Conservation (phyloP, 2,797 vertebrate genomes). For the Megaceryle alcyon region DNA sequence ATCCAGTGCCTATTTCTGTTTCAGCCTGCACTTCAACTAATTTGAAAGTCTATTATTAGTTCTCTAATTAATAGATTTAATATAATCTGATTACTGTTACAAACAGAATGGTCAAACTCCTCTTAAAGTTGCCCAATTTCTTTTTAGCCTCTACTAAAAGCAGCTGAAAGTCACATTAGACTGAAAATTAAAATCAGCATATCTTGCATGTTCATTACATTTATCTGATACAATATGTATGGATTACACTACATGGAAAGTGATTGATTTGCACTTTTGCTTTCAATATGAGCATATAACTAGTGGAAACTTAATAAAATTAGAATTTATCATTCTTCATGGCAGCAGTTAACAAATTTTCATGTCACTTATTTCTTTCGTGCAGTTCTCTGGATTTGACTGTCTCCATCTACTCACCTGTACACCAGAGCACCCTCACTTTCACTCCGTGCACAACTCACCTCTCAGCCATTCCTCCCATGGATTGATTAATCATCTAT, state of each 20-base stretch:
- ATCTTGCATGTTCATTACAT: background rate
- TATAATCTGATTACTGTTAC: background rate
- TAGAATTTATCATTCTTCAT: background rate
- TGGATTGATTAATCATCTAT: fast-evolving
- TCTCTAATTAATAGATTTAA: background rate
- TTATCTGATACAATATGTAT: background rate
- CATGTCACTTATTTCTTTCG: background rate
- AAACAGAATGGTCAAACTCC: background rate
- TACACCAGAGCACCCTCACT: background rate
- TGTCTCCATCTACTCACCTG: background rate
- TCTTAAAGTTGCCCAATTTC: background rate
- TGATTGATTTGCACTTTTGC: background rate
- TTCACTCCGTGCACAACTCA: background rate
- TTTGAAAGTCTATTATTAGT: background rate
- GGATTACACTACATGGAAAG: background rate
- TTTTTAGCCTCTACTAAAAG: background rate
- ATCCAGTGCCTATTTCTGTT: background rate
- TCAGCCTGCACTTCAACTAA: background rate
- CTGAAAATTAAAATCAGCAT: background rate
- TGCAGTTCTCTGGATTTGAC: background rate
- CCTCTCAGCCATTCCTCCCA: background rate
- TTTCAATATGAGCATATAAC: background rate
- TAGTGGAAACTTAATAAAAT: background rate
- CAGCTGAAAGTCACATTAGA: background rate
- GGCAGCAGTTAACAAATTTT: background rate